Base-by-base conservation (phyloP, 1,140 invertebrate species). In the Caenorhabditis inopinata region DNA sequence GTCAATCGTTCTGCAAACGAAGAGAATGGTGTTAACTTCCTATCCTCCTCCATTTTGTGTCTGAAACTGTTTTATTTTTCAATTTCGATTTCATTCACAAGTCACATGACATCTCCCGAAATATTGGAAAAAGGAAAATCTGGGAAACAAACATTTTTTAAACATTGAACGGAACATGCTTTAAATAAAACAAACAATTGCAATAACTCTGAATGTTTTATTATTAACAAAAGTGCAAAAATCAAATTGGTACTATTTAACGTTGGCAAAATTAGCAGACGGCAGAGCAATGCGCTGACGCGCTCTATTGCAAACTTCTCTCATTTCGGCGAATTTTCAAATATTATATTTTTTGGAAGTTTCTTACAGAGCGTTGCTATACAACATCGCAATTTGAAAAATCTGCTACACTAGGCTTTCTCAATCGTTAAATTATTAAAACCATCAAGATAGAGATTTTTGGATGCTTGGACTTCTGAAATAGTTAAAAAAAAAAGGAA, bases 51-150 rank as follows among this genome's bases (percentile, higher is more conserved):
- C 58, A 68, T 68, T 68, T 38, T 68, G 58, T 68, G 58, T 42
- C 58, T 68, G 58, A 68, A 68, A 68, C 14, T 32, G 7, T n/a
- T 32, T 11, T 21, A 7, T 5, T 42, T 42, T 42, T 5, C 38
- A 3, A 16, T 68, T 32, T n/a, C 27, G 6, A n/a, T 58, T 58
- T 21, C 16, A 1, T 53, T 53, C 21, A 51, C 23, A 27, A 25
- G 23, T 58, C 51, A 58, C 51, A 58, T 58, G 51, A 58, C 51
- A n/a, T n/a, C n/a, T n/a, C n/a, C n/a, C n/a, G n/a, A n/a, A 32
- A 58, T 9, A 11, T 9, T 25, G 21, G 14, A 23, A 32, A 58
- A 58, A 58, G 18, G 38, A 68, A 68, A 68, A 68, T 68, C 23
- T 16, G 16, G n/a, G 47, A 48, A 48, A 48, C 23, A 16, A 7